Conservation (phyloP, 2,888 invertebrate genomes). For the Parascotia fuliginaria region DNA sequence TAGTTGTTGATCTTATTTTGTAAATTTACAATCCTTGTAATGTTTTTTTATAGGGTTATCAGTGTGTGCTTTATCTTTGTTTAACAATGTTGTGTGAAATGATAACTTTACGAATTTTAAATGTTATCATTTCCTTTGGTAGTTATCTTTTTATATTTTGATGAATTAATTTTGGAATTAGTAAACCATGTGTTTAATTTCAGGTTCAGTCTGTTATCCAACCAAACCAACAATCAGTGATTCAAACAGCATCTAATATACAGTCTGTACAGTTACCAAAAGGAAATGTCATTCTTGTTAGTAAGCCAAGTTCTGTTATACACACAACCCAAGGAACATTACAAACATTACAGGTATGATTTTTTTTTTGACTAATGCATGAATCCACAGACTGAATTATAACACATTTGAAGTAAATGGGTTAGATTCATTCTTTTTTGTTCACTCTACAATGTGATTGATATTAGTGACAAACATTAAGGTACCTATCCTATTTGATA, state of each 20-base stretch:
- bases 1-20: background rate
- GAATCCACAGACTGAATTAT: background rate
- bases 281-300: conserved; percentile 95
- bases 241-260: conserved; percentile 95
- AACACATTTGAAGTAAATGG: too few species aligned
- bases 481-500: too few species aligned
- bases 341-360: conserved; percentile 92
- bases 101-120: background rate
- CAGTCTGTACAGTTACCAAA: conserved; percentile 93
- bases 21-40: background rate
- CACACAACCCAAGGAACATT: conserved; percentile 95
- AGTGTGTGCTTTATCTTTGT: background rate
- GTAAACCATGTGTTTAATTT: conserved; percentile 49
- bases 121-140: background rate
- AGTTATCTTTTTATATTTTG: background rate
- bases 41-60: background rate
- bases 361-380: background rate
- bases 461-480: too few species aligned
- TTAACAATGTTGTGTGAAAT: background rate
- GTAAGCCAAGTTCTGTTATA: conserved; percentile 96
- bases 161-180: background rate
- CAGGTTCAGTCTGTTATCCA: conserved; percentile 98
- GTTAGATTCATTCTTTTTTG: too few species aligned
- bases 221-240: conserved; percentile 97
- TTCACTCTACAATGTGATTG: too few species aligned